Evolutionary conservation across 35 echinoderm and acorn worm genomes (phyloP).

Genomic region (Ptychodera flava): DNA sequence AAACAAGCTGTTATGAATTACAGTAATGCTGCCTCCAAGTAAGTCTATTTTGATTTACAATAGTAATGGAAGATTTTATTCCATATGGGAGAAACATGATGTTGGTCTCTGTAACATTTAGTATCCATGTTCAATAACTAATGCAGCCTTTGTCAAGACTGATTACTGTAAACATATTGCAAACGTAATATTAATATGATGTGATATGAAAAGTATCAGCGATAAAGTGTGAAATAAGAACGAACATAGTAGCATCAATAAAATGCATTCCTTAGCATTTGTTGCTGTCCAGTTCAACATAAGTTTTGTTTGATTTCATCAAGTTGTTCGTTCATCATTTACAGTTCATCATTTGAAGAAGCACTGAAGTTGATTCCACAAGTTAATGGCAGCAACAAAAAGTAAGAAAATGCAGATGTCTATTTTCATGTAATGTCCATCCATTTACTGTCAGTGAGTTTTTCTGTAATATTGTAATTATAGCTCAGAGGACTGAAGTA

Average conservation of each 20-base stretch:
- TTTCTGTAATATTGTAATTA: not conserved
- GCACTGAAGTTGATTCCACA: slow-evolving; percentile 53
- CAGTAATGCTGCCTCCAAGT: slow-evolving; percentile 94
- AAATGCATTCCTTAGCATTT: not conserved
- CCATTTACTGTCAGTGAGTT: not conserved
- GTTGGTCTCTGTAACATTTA: not conserved
- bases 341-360: slow-evolving; percentile 72
- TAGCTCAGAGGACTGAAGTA: not conserved
- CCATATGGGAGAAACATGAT: not conserved
- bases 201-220: no score
- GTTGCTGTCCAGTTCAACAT: slow-evolving; percentile 7
- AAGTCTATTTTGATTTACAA: no score
- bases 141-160: no score
- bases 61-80: no score
- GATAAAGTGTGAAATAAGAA: no score
- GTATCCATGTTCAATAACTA: no score
- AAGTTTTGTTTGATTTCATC: no score
- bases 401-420: slow-evolving; percentile 25
- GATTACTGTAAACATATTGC: no score
- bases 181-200: no score
- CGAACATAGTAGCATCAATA: no score
- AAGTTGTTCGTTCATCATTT: no score
- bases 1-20: slow-evolving; percentile 77
- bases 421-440: not conserved
- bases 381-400: slow-evolving; percentile 29